A percentile compares a stretch with the other conserved stretches of the same genome.
Evolutionary conservation across 2,888 invertebrate genomes (phyloP).

Genomic region (Acrocyrtus sp.): DNA sequence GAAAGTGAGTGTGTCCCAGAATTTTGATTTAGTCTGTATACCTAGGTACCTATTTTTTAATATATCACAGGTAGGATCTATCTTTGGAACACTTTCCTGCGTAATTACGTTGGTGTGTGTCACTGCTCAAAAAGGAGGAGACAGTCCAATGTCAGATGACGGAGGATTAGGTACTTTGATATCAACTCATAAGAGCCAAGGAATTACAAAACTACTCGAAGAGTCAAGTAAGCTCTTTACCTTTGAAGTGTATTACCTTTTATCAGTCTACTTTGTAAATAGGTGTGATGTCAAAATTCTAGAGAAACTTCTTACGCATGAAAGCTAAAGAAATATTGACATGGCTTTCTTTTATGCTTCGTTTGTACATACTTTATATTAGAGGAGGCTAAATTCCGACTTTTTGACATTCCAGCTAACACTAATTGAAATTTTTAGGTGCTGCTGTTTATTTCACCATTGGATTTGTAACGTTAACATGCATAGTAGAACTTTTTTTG

Average conservation of each 20-base stretch:
- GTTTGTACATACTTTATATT: background rate
- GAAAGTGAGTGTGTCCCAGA: no score
- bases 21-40: no score
- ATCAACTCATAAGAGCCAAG: slow-evolving; percentile 10
- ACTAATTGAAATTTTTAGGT: no score
- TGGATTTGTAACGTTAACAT: slow-evolving; percentile 34
- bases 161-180: slow-evolving; percentile 11
- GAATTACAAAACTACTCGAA: slow-evolving; percentile 32
- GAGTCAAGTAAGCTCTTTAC: slow-evolving; percentile 41
- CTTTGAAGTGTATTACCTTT: no score
- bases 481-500: slow-evolving; percentile 42
- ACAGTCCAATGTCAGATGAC: slow-evolving; percentile 13
- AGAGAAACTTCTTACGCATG: no score
- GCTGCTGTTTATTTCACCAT: slow-evolving; percentile 29
- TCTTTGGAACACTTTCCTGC: slow-evolving; percentile 44
- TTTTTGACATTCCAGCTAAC: no score
- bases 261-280: no score
- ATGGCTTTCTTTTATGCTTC: background rate
- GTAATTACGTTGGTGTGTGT: slow-evolving; percentile 35
- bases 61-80: slow-evolving; percentile 36
- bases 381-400: no score
- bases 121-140: slow-evolving; percentile 26
- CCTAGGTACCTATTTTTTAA: no score
- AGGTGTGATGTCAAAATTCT: no score
- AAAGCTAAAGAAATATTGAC: no score